phyloP scores from a whole-genome alignment of 2,113 vertebrate genomes.

The Crocuta crocuta region DNA sequence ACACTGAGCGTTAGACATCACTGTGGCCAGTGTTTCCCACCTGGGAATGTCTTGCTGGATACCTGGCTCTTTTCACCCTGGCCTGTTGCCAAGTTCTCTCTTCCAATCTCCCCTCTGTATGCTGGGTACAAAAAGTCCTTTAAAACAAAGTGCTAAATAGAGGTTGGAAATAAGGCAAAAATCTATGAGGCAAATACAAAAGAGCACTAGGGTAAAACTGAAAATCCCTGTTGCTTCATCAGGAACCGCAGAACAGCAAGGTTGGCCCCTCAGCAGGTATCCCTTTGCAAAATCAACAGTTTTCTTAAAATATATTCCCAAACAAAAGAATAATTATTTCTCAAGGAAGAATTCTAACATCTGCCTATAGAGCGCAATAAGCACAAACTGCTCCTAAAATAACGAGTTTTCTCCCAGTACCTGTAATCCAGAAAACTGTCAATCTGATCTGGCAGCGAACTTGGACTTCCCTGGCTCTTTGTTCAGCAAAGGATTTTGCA shows the following conservation, averaged over 20 bases:
- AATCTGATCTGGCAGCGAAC: neutral
- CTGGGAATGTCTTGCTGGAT: too few species aligned
- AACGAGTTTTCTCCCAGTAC: neutral
- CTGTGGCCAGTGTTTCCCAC: neutral
- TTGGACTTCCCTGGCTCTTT: neutral
- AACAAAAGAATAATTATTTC: slow-evolving; percentile 2
- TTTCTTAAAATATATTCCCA: slow-evolving; percentile 33
- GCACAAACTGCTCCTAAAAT: neutral
- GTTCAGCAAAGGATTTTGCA: neutral
- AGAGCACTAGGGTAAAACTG: neutral
- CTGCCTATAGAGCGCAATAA: neutral
- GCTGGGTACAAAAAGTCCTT: neutral
- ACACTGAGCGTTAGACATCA: neutral
- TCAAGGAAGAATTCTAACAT: neutral
- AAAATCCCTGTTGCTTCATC: neutral
- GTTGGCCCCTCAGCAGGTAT: neutral
- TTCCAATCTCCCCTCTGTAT: neutral
- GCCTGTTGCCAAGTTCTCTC: neutral
- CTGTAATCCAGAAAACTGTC: neutral
- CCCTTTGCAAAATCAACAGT: neutral
- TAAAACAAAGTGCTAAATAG: slow-evolving; percentile 4
- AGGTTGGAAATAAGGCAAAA: neutral
- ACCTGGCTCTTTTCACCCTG: too few species aligned
- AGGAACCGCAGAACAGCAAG: neutral
- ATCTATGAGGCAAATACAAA: neutral